Percentiles rank a stretch among this genome's conserved stretches.
phyloP scores from a whole-genome alignment of 2,888 invertebrate species.

The Zonitis immaculata region DNA sequence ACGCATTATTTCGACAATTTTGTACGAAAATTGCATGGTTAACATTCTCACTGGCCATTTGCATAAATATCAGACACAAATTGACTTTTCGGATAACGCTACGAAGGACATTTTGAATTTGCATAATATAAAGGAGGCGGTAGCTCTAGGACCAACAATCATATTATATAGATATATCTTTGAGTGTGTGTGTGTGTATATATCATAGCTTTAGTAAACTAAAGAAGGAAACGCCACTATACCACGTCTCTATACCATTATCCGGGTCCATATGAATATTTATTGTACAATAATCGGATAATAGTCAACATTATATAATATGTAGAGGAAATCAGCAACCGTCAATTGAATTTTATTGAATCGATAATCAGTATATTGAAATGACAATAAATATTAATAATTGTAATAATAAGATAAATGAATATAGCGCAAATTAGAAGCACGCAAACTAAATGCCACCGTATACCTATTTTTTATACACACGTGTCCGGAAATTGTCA shows the following conservation, averaged over 20 bases:
- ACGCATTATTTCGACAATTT: constrained; percentile 14
- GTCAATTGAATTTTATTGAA: no score
- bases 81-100: constrained; percentile 23
- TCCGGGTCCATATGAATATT: constrained; percentile 4
- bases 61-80: constrained; percentile 25
- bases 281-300: not conserved
- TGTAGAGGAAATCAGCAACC: no score
- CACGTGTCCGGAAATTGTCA: not conserved
- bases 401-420: constrained; percentile 5
- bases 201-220: no score
- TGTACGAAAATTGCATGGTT: constrained; percentile 17
- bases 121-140: constrained; percentile 12
- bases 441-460: not conserved
- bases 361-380: no score
- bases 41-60: constrained; percentile 19
- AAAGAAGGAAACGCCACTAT: not conserved
- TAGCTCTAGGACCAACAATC: not conserved
- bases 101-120: constrained; percentile 17
- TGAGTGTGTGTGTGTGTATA: no score
- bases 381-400: constrained; percentile 3
- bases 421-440: constrained; percentile 6
- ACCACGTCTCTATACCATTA: not conserved
- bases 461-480: not conserved
- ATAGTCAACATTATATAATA: not conserved
- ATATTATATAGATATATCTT: constrained; percentile 6